Evolutionary conservation across 1,140 invertebrate genomes (phyloP).

Genomic region (Tyrophagus putrescentiae): DNA sequence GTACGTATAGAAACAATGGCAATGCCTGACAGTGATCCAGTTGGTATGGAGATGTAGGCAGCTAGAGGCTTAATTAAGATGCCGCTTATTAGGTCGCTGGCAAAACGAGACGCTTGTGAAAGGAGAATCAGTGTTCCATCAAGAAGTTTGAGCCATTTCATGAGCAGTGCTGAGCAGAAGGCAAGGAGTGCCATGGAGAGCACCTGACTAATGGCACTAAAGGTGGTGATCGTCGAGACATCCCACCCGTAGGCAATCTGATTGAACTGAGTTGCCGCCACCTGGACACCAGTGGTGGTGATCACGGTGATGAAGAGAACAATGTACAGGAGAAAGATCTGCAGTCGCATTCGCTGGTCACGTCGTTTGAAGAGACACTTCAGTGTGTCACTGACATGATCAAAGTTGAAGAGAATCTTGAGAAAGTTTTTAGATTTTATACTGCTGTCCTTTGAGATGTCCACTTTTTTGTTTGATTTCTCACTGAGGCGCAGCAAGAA

Average conservation of each 20-base stretch:
- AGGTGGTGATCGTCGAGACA: neutral
- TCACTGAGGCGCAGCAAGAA: neutral
- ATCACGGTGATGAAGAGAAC: neutral
- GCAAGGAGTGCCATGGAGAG: neutral
- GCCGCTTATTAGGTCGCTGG: no score
- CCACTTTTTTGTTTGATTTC: neutral
- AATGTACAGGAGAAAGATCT: neutral
- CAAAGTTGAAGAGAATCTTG: neutral
- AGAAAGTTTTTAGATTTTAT: neutral
- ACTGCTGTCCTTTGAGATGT: neutral
- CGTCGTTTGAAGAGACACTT: neutral
- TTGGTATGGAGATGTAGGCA: no score
- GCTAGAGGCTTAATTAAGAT: no score
- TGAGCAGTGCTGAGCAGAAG: neutral
- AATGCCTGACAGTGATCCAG: no score
- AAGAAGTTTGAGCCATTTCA: neutral
- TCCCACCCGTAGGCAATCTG: neutral
- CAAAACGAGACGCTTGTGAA: neutral
- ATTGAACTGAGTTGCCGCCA: neutral
- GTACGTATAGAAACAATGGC: neutral
- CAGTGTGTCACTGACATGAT: neutral
- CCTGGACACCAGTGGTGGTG: neutral
- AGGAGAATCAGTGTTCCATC: constrained; percentile 11
- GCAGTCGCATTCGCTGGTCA: neutral
- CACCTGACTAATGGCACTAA: neutral